phyloP scores from a whole-genome alignment of 2,888 invertebrate species.

The Mycalesis mineus region DNA sequence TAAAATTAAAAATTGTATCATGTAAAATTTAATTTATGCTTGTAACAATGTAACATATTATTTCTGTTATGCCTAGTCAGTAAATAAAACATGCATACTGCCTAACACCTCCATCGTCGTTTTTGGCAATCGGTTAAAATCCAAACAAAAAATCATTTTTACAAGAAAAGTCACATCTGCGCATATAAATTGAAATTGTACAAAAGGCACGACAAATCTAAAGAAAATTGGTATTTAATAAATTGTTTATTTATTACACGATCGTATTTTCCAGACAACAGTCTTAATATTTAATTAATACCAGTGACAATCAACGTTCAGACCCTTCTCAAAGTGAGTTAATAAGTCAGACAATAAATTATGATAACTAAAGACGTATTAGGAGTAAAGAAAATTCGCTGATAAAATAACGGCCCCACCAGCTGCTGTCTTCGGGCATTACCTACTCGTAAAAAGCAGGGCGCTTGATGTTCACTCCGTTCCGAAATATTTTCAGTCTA shows the following conservation, averaged over 20 bases:
- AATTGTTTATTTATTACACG: neutral
- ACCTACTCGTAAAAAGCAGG: neutral
- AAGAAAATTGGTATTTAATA: neutral
- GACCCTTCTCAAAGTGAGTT: slow-evolving; percentile 21
- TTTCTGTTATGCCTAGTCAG: too few relatives aligned
- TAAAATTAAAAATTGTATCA: too few relatives aligned
- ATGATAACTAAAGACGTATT: slow-evolving; percentile 8
- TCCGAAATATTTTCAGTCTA: too few relatives aligned
- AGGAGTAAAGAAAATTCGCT: neutral
- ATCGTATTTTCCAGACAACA: neutral
- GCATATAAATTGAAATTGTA: too few relatives aligned
- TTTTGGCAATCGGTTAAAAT: too few relatives aligned
- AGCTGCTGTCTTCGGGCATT: neutral
- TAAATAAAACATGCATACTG: too few relatives aligned
- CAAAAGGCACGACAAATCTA: too few relatives aligned
- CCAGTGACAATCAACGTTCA: slow-evolving; percentile 18
- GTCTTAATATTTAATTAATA: slow-evolving; percentile 21
- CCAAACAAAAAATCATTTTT: too few relatives aligned
- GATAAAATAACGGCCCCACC: neutral
- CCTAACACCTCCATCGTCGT: too few relatives aligned
- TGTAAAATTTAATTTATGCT: too few relatives aligned
- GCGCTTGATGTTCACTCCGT: slow-evolving; percentile 4
- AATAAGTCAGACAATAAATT: slow-evolving; percentile 19
- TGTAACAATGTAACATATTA: too few relatives aligned
- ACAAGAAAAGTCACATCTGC: too few relatives aligned